Evolutionary conservation across 2,797 vertebrate species (phyloP), one percentile per base, ranked within the genome.

Genomic region (Masticophis lateralis): DNA sequence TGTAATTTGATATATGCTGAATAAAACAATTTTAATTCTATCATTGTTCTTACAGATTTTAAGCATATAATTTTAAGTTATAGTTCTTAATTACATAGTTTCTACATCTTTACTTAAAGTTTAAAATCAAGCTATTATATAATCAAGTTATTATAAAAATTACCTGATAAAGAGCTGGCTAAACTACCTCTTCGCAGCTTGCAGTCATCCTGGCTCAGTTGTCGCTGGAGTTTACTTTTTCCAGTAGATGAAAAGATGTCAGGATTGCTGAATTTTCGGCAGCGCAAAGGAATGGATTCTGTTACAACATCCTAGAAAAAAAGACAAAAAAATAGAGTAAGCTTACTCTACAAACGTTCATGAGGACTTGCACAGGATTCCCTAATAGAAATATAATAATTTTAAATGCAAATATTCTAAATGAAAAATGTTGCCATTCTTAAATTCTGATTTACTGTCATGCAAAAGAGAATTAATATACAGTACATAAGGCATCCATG

Each of bases 251-350:
- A 98, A 89, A 98, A 98, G 96, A 99, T 98, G 98, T 99, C 99
- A 28, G 99, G 99, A 96, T 99, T 99, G 96, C 99, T 99, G 95
- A 99, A 97, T 96, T 99, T 99, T 96, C 99, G 98, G 97, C 99
- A 99, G 12, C 98, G 98, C 96, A 99, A 97, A 0, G 98, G 98
- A 96, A 98, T 97, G 2, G 98, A 97, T 87, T 97, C 98, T 1
- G 97, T 96, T 95, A 98, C 96, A 95, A 98, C 97, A 96, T 98
- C 98, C 99, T 99, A 96, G 1, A 96, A 93, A 60, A 51, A 94
- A 86, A 94, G 20, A 94, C 94, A 86, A 94, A 55, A 91, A 74
- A 28, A 53, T 94, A 8, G 90, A 92, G 20, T 90, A 57, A 89
- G 57, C 47, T 56, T 87, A 47, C 20, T 47, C 20, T 25, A 4